Conservation (phyloP, 2,888 invertebrate species). For the Agonopterix heracliana region DNA sequence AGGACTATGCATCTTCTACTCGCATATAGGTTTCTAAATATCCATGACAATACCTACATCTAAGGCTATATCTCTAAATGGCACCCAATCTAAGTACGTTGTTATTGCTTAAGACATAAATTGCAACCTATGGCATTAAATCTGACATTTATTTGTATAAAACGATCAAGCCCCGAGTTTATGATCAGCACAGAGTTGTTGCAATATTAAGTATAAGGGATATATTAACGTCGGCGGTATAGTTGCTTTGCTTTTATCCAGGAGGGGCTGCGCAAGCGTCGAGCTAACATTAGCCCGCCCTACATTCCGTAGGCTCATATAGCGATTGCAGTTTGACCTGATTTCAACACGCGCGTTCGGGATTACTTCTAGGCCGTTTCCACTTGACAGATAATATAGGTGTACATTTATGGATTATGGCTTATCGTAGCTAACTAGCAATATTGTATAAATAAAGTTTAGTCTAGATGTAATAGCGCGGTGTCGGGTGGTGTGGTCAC, state of each 20-base stretch:
- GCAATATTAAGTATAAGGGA: constrained; percentile 24
- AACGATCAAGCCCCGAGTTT: constrained; percentile 5
- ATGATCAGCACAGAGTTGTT: constrained; percentile 11
- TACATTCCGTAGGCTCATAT: constrained; percentile 58
- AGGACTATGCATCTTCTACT: constrained; percentile 20
- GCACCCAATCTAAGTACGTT: neutral
- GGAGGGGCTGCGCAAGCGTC: constrained; percentile 41
- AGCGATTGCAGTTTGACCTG: constrained; percentile 55
- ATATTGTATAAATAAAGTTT: neutral
- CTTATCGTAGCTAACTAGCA: neutral
- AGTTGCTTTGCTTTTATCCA: constrained; percentile 41
- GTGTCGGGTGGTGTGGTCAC: constrained; percentile 12
- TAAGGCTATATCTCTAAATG: neutral
- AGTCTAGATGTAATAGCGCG: constrained; percentile 1
- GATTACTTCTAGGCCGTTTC: constrained; percentile 19
- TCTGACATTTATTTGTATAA: constrained; percentile 7
- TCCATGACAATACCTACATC: neutral
- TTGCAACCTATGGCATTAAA: constrained; percentile 6
- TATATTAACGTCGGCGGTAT: constrained; percentile 26
- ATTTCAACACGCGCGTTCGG: constrained; percentile 46
- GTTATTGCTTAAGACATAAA: constrained; percentile 6
- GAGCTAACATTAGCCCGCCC: constrained; percentile 66
- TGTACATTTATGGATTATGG: neutral
- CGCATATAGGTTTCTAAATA: neutral
- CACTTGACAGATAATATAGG: constrained; percentile 2